Evolutionary conservation across 2,113 vertebrate genomes (phyloP), one percentile per base, ranked within the genome.

Genomic region (Triplophysa tibetana): DNA sequence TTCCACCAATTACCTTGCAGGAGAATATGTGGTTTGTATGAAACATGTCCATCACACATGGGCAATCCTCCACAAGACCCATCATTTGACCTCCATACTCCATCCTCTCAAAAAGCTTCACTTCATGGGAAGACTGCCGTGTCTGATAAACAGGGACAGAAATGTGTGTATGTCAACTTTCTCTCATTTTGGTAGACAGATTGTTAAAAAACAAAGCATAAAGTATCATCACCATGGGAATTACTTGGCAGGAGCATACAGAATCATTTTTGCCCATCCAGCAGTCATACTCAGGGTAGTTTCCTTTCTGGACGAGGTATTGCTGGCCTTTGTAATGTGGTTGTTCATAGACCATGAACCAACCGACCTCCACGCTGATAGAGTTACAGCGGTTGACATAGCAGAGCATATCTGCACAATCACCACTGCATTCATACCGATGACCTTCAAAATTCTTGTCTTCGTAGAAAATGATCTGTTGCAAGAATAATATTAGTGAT

Each of bases 261-360:
- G 66, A 78, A 61, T 89, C 86, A 33, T 88, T 92, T 81, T 89
- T 88, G 63, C 86, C 86, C 70, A 67, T 77, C 87, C 90, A 90
- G 68, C 85, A 77, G 4, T 85, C 74, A 29, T 82, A 83, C 58
- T 90, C 86, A 0, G 88, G 83, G 60, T 90, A 91, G 4, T 92
- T 85, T 23, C 90, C 90, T 60, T 19, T 86, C 23, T 43, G 79
- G 80, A 91, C 75, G 74, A 84, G 88, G 82, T 85, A 91, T 83
- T 90, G 91, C 72, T 86, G 82, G 1, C 91, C 90, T 2, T 5
- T 65, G 83, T 82, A 91, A 81, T 88, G 79, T 38, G 85, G 62
- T 12, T 85, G 79, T 43, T 91, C 89, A 16, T 92, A 92, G 79
- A 93, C 88, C 91, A 93, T 92, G 85, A 92, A 93, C 84, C 89